Evolutionary conservation across 2,888 invertebrate genomes (phyloP).

Genomic region (Drosophila tripunctata): DNA sequence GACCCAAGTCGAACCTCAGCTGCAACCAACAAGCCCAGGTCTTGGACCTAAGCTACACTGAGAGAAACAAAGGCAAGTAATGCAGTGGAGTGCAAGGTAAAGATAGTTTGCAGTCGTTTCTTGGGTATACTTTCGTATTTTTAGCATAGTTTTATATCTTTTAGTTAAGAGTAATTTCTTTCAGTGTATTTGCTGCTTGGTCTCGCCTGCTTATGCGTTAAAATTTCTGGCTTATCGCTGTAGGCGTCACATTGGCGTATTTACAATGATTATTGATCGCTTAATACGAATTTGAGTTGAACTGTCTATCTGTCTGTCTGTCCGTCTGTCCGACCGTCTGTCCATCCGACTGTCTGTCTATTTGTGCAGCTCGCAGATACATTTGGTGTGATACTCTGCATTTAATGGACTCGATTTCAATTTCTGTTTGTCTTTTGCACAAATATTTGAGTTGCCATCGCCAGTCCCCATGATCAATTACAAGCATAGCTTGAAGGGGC

Average conservation of each 20-base stretch:
- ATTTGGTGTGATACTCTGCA: slow-evolving; percentile 37
- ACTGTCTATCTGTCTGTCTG: not conserved
- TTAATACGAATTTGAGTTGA: slow-evolving; percentile 71
- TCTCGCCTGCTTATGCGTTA: slow-evolving; percentile 59
- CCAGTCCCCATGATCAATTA: slow-evolving; percentile 59
- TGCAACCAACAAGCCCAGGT: slow-evolving; percentile 17
- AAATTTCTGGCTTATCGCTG: slow-evolving; percentile 72
- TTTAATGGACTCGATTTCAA: slow-evolving; percentile 38
- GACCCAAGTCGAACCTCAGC: not conserved
- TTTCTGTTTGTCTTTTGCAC: slow-evolving; percentile 40
- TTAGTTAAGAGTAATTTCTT: no score
- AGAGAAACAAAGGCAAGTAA: not conserved
- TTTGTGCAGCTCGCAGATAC: slow-evolving; percentile 54
- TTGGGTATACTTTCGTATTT: no score
- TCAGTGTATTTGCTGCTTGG: slow-evolving; percentile 1
- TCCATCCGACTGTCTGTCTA: slow-evolving; percentile 13
- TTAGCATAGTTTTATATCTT: no score
- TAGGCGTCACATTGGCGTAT: slow-evolving; percentile 75
- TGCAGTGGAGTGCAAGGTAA: no score
- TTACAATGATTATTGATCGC: slow-evolving; percentile 81
- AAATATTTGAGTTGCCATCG: slow-evolving; percentile 46
- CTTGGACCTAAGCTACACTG: not conserved
- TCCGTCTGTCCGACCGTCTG: slow-evolving; percentile 13
- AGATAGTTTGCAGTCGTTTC: no score
- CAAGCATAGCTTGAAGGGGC: slow-evolving; percentile 8